Conservation (phyloP, 2,113 vertebrate species). For the Pelvicachromis taeniatus region DNA sequence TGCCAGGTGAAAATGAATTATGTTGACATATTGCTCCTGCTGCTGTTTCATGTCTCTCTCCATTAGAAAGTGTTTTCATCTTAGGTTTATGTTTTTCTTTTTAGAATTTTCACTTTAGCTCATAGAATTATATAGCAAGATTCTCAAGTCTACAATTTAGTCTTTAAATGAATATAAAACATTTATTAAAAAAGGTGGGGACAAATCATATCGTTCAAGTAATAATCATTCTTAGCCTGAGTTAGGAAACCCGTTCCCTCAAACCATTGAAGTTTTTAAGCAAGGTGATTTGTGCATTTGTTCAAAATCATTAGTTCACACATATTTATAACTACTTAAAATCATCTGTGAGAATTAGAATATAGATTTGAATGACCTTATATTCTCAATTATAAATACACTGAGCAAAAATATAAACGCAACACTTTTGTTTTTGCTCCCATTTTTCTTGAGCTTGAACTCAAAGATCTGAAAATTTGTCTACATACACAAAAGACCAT, state of each 20-base stretch:
- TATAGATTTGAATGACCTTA: too few relatives aligned
- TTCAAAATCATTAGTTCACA: too few relatives aligned
- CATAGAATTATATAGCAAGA: neutral
- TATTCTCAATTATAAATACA: too few relatives aligned
- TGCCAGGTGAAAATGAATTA: neutral
- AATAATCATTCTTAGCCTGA: neutral
- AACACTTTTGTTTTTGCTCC: too few relatives aligned
- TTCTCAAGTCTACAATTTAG: too few relatives aligned
- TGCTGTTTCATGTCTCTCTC: neutral
- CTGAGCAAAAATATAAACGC: too few relatives aligned
- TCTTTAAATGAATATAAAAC: neutral
- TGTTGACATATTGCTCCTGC: neutral
- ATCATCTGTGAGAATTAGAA: too few relatives aligned
- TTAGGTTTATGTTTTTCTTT: neutral
- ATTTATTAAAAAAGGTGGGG: neutral
- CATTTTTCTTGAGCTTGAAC: too few relatives aligned
- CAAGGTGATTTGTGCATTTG: too few relatives aligned
- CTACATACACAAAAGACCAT: too few relatives aligned
- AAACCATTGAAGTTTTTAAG: neutral
- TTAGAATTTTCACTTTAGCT: neutral
- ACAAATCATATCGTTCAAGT: neutral
- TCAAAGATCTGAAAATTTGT: too few relatives aligned
- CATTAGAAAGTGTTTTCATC: neutral
- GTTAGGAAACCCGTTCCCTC: neutral
- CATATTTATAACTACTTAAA: too few relatives aligned